Conservation (phyloP, 2,888 invertebrate genomes). For the Tolmerus cingulatus region DNA sequence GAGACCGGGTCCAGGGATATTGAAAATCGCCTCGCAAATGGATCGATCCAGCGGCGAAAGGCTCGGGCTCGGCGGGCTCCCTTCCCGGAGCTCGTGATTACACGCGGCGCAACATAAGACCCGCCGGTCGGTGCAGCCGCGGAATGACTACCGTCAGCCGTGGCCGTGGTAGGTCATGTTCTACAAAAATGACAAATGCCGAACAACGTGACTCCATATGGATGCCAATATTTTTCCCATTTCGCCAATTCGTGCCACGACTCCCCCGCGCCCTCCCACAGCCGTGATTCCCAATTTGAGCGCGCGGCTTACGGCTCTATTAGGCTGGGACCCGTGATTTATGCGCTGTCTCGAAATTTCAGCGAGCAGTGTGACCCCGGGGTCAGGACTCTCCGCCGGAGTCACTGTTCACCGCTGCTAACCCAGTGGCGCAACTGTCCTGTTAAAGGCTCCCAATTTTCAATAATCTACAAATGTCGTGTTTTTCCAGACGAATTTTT, state of each 20-base stretch:
- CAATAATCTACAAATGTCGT: background rate
- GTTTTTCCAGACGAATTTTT: background rate
- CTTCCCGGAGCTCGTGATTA: constrained; percentile 46
- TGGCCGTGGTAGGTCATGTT: constrained; percentile 46
- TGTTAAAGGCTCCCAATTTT: background rate
- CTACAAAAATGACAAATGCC: constrained; percentile 48
- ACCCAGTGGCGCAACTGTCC: background rate
- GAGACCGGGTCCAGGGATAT: constrained; percentile 1
- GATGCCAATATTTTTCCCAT: constrained; percentile 28
- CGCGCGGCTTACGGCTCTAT: constrained; percentile 35
- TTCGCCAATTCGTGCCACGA: constrained; percentile 37
- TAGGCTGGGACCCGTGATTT: constrained; percentile 37
- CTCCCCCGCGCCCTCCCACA: background rate
- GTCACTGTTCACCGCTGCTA: background rate
- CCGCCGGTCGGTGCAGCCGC: background rate
- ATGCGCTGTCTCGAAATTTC: constrained; percentile 33
- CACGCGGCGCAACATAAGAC: constrained; percentile 39
- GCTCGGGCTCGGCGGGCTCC: background rate
- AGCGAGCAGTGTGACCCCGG: background rate
- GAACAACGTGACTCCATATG: constrained; percentile 47
- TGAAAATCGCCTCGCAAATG: constrained; percentile 36
- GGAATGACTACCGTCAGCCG: constrained; percentile 12
- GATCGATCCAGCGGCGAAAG: constrained; percentile 16
- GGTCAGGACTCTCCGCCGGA: constrained; percentile 3
- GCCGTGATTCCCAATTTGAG: constrained; percentile 26